Evolutionary conservation across 2,797 vertebrate species (phyloP), one percentile per base, ranked within the genome.

Genomic region (Alcedo atthis): DNA sequence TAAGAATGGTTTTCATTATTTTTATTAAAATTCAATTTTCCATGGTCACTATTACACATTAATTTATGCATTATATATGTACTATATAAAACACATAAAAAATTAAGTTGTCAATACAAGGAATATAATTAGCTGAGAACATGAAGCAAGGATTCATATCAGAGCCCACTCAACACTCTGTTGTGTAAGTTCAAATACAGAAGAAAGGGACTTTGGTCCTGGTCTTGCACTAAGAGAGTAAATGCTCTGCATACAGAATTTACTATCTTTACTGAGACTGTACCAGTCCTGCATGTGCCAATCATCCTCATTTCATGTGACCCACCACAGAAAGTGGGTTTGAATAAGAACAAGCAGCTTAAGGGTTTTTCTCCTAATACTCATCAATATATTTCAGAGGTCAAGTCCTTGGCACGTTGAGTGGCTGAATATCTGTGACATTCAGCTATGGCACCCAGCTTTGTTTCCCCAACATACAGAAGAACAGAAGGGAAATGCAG

Each of bases 1-100:
- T 94, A 66, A 83, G 76, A 85, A 66, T 69, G 46, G 9, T 68
- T 85, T 81, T 49, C 24, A 54, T 70, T 89, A 18, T 32, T 92
- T 94, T 88, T 61, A 86, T 73, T 88, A 88, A 85, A 94, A 63
- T 68, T 59, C 13, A 32, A 2, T 70, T 91, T 96, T 85, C 20
- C 24, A 26, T 93, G 94, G 70, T 96, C 96, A 85, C 63, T 88
- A 70, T 82, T 71, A 80, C 19, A 49, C 49, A 53, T 40, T 33
- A 89, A 81, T 85, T 90, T 97, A 95, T 95, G 84, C 82, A 93
- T 93, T 83, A 48, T 69, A 63, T 42, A 51, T 79, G 73, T 54
- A n/a, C 7, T 25, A 12, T 57, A 61, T 45, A 85, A 94, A 91
- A 67, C 51, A 92, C 64, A 69, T 48, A 95, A 70, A 88, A 79